A percentile compares a stretch with the other conserved stretches of the same genome.
Conservation (phyloP, 2,113 vertebrate species). For the Erythrolamprus reginae region DNA sequence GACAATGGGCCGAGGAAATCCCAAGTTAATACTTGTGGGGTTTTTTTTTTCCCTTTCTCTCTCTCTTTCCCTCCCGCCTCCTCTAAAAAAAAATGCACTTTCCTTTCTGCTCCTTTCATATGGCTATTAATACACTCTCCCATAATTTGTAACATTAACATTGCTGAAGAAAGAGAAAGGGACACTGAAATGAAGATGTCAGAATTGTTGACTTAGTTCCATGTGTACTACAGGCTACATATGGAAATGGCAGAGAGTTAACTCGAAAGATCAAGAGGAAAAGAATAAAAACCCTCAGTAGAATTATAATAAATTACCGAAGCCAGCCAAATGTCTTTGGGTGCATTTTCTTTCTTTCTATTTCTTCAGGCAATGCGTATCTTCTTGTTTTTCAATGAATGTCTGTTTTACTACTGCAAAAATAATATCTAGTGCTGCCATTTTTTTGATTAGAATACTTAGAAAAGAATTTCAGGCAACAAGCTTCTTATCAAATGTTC, state of each 20-base stretch:
- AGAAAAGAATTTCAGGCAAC: conserved; percentile 3
- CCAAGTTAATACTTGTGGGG: conserved; percentile 86
- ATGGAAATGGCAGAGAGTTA: conserved; percentile 62
- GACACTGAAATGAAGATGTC: conserved; percentile 81
- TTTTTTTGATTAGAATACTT: conserved; percentile 12
- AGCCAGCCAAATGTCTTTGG: conserved; percentile 50
- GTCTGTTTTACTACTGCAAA: neutral
- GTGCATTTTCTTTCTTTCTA: conserved; percentile 42
- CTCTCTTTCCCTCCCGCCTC: neutral
- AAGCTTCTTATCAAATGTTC: neutral
- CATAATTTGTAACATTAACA: conserved; percentile 88
- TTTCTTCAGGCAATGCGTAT: neutral
- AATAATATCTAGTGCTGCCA: conserved; percentile 2
- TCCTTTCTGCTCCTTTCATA: conserved; percentile 76
- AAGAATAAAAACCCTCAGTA: conserved; percentile 53
- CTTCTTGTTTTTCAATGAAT: neutral
- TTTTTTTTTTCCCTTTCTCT: neutral
- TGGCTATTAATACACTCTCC: conserved; percentile 78
- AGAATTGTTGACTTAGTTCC: conserved; percentile 81
- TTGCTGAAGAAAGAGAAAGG: conserved; percentile 85
- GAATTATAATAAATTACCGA: conserved; percentile 61
- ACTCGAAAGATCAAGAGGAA: conserved; percentile 61
- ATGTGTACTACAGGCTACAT: conserved; percentile 60
- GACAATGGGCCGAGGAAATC: conserved; percentile 84
- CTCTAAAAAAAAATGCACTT: conserved; percentile 72